Percentiles rank a stretch among this genome's conserved stretches.
Conservation (phyloP, 2,113 vertebrate genomes). For the Archilochus colubris region DNA sequence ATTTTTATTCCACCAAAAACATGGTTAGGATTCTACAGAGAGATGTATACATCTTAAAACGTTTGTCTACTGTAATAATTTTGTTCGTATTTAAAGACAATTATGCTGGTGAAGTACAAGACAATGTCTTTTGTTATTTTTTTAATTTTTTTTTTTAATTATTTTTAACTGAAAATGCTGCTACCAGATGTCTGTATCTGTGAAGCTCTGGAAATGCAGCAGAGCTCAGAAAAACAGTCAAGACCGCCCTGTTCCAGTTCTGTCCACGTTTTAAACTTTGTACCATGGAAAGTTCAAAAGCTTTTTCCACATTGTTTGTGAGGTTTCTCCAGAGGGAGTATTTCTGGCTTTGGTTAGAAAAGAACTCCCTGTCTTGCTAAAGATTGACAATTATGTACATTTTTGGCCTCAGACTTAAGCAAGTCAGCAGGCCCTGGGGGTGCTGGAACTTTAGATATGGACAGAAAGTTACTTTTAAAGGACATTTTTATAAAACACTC, state of each 20-base stretch:
- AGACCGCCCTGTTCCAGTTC: background rate
- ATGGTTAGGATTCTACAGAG: background rate
- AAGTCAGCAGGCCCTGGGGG: background rate
- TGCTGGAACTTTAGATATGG: background rate
- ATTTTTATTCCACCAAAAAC: background rate
- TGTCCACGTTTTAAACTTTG: slow-evolving; percentile 61
- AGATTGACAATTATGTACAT: slow-evolving; percentile 22
- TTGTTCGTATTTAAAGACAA: background rate
- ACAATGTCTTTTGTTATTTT: background rate
- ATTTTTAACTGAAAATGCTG: background rate
- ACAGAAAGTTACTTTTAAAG: background rate
- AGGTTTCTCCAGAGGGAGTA: slow-evolving; percentile 54
- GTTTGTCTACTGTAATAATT: background rate
- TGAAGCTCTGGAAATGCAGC: background rate
- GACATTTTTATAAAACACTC: background rate
- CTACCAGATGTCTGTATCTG: background rate
- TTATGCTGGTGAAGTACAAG: background rate
- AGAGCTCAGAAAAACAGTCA: background rate
- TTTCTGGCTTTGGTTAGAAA: slow-evolving; percentile 45
- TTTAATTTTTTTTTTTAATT: background rate
- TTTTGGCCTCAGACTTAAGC: slow-evolving; percentile 33
- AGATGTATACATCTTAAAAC: background rate
- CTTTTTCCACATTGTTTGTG: slow-evolving; percentile 36
- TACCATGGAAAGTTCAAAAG: slow-evolving; percentile 51
- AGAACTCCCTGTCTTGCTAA: slow-evolving; percentile 46